Percentiles rank a stretch among this genome's conserved stretches.
These are phyloP conservation scores for Thecophora atra DNA, from an alignment of 2,888 invertebrate genomes.

Conservation along the genomic window DNA sequence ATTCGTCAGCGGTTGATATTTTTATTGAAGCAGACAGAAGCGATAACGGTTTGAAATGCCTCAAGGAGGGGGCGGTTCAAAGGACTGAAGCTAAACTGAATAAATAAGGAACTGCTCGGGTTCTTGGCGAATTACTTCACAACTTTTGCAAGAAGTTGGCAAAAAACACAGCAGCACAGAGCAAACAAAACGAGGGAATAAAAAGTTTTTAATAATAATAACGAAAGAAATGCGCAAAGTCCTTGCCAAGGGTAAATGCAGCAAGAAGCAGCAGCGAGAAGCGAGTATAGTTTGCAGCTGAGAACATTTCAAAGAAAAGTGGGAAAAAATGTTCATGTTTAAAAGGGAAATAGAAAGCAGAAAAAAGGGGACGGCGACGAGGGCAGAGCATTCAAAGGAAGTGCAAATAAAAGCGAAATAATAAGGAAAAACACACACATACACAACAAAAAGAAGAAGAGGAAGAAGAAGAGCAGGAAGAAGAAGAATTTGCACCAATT, in stretches of 20 bases:
- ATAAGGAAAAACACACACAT: slow-evolving; percentile 3
- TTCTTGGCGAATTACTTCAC: slow-evolving; percentile 9
- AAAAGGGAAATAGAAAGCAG: neutral
- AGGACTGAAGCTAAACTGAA: too few species aligned
- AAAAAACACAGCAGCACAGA: slow-evolving; percentile 36
- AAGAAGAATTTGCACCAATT: slow-evolving; percentile 8
- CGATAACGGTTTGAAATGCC: too few species aligned
- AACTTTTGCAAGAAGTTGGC: slow-evolving; percentile 25
- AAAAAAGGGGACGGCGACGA: too few species aligned
- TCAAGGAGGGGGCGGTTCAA: too few species aligned
- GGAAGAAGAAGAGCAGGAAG: too few species aligned
- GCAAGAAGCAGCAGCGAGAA: too few species aligned
- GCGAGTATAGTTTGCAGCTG: slow-evolving; percentile 46
- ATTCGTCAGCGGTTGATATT: too few species aligned
- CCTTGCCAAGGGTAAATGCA: slow-evolving; percentile 63
- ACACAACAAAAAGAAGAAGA: too few species aligned
- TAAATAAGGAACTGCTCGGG: neutral
- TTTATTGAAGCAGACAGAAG: too few species aligned
- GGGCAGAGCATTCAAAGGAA: slow-evolving; percentile 24
- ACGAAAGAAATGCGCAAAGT: slow-evolving; percentile 47
- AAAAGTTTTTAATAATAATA: slow-evolving; percentile 49
- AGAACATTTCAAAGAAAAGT: slow-evolving; percentile 33
- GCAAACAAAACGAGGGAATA: slow-evolving; percentile 53
- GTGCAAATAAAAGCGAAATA: slow-evolving; percentile 25
- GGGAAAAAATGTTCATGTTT: neutral